A percentile compares a stretch with the other conserved stretches of the same genome.
phyloP scores from a whole-genome alignment of 2,113 vertebrate species.

The Seriola rivoliana region DNA sequence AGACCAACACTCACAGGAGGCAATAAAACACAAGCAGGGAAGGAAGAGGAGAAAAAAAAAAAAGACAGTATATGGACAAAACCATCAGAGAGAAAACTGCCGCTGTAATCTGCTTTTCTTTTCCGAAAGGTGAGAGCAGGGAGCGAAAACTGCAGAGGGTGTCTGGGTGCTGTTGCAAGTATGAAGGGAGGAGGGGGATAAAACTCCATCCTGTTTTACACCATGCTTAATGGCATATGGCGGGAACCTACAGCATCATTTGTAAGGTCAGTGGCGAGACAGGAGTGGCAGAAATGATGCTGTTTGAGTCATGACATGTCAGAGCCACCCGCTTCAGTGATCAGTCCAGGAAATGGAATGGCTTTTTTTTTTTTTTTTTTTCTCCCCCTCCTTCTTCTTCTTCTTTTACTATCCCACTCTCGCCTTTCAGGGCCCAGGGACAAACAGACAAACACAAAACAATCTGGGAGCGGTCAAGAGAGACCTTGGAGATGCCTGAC shows the following conservation, averaged over 20 bases:
- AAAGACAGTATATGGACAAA: conserved; percentile 41
- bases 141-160: conserved; percentile 24
- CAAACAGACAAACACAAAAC: conserved; percentile 79
- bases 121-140: conserved; percentile 48
- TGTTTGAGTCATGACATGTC: conserved; percentile 86
- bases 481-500: conserved; percentile 78
- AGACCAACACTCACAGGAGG: conserved; percentile 67
- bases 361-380: conserved; percentile 25
- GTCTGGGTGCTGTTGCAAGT: conserved; percentile 10
- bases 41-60: conserved; percentile 39
- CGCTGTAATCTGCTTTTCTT: conserved; percentile 66
- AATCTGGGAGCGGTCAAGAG: conserved; percentile 75
- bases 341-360: conserved; percentile 86
- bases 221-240: conserved; percentile 83
- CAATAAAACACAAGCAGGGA: conserved; percentile 64
- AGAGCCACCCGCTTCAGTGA: conserved; percentile 80
- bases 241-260: conserved; percentile 84
- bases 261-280: conserved; percentile 82
- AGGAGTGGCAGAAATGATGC: conserved; percentile 85
- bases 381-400: neutral
- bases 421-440: conserved; percentile 71
- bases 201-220: conserved; percentile 70
- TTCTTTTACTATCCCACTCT: conserved; percentile 64
- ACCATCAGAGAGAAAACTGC: conserved; percentile 54
- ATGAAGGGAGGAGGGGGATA: conserved; percentile 23